Evolutionary conservation across 2,888 invertebrate genomes (phyloP).

Genomic region (Strigamia crassipes): DNA sequence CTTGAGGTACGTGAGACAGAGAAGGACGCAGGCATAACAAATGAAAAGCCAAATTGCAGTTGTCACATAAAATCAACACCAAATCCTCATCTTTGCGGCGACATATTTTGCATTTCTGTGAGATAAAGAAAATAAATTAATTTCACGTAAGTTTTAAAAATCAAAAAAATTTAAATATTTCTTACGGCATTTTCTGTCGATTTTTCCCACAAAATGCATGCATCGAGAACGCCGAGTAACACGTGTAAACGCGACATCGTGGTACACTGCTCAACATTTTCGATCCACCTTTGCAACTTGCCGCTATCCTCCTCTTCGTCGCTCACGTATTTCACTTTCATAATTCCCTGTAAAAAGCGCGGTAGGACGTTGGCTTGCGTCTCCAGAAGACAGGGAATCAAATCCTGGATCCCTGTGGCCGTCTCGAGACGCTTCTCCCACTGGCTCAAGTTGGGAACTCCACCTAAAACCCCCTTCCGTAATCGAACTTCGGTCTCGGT

Average conservation of each 20-base stretch:
- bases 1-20: conserved; percentile 51
- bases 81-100: conserved; percentile 50
- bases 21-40: conserved; percentile 52
- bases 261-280: conserved; percentile 55
- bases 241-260: conserved; percentile 59
- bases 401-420: conserved; percentile 54
- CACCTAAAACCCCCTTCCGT: conserved; percentile 58
- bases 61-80: conserved; percentile 52
- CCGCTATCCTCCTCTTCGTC: not conserved
- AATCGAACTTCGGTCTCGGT: conserved; percentile 51
- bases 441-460: conserved; percentile 56
- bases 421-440: conserved; percentile 56
- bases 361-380: conserved; percentile 49
- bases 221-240: conserved; percentile 58
- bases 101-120: conserved; percentile 61
- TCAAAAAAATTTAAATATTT: too few species aligned
- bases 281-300: conserved; percentile 55
- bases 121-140: not conserved
- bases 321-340: conserved; percentile 2
- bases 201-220: conserved; percentile 60
- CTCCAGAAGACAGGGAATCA: conserved; percentile 53
- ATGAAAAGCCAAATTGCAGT: conserved; percentile 53
- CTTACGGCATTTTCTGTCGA: conserved; percentile 60
- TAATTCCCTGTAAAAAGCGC: conserved; percentile 42
- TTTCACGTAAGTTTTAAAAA: not conserved